Percentiles rank a stretch among this genome's conserved stretches.
Conservation (phyloP, 2,113 vertebrate species). For the Carlito syrichta region DNA sequence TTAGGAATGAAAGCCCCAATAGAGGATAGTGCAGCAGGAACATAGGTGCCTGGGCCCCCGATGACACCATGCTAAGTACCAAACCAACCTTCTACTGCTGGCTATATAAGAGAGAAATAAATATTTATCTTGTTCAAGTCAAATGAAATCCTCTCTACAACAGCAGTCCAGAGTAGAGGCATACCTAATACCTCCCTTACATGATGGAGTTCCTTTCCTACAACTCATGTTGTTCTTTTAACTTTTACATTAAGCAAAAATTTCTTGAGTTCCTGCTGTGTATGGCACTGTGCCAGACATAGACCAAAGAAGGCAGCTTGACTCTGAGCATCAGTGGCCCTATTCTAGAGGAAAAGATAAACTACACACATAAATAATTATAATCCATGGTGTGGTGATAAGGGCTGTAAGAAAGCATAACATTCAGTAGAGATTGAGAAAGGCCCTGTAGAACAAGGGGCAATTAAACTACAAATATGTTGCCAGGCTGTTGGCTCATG, state of each 20-base stretch:
- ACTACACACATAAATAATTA: not conserved
- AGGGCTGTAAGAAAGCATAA: not conserved
- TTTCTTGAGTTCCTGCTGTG: not conserved
- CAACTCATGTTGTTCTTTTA: not conserved
- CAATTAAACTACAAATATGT: not conserved
- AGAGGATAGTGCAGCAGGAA: not conserved
- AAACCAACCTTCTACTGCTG: not conserved
- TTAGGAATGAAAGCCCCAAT: not conserved
- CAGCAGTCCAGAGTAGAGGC: not conserved
- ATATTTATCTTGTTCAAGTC: not conserved
- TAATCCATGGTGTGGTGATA: not conserved
- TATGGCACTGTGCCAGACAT: not conserved
- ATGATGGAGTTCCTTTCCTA: not conserved
- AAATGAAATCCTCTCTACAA: not conserved
- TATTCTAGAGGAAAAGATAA: slow-evolving; percentile 1
- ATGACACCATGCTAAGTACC: not conserved
- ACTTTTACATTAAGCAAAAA: not conserved
- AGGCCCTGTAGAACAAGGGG: not conserved
- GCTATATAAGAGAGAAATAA: not conserved
- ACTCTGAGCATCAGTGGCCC: not conserved
- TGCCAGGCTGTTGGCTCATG: too few species aligned
- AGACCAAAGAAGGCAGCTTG: slow-evolving; percentile 2
- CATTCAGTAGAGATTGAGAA: not conserved
- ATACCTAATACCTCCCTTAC: not conserved
- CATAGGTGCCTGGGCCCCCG: not conserved